These are phyloP conservation scores for Podargus strigoides DNA, from an alignment of 2,797 vertebrate genomes.

Conservation along the genomic window DNA sequence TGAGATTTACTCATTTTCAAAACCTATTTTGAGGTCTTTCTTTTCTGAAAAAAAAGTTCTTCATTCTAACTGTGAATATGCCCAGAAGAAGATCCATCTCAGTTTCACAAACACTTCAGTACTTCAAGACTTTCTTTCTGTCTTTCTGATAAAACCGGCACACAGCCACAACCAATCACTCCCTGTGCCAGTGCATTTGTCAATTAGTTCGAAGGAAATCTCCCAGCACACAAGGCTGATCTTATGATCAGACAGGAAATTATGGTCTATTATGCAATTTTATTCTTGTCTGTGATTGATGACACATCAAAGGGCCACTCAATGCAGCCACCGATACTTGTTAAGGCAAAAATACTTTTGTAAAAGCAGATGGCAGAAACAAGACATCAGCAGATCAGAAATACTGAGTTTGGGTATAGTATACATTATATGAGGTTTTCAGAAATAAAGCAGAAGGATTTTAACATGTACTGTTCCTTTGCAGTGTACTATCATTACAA, in stretches of 20 bases:
- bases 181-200: neutral
- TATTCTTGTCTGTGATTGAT: conserved; percentile 33
- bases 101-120: neutral
- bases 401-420: neutral
- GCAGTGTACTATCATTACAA: neutral
- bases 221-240: neutral
- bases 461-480: neutral
- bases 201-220: conserved; percentile 35
- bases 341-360: conserved; percentile 13
- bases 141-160: neutral
- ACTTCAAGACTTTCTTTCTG: neutral
- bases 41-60: neutral
- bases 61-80: neutral
- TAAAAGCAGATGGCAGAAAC: conserved; percentile 18
- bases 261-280: conserved; percentile 40
- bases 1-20: neutral
- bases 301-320: conserved; percentile 20
- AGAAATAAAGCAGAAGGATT: neutral
- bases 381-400: neutral
- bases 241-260: conserved; percentile 40
- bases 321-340: neutral
- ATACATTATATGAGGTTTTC: neutral
- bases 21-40: neutral
- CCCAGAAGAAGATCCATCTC: neutral
- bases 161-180: conserved; percentile 29